Evolutionary conservation across 2,113 vertebrate species (phyloP), one percentile per base, ranked within the genome.

Genomic region (Thalassarche chlororhynchos): DNA sequence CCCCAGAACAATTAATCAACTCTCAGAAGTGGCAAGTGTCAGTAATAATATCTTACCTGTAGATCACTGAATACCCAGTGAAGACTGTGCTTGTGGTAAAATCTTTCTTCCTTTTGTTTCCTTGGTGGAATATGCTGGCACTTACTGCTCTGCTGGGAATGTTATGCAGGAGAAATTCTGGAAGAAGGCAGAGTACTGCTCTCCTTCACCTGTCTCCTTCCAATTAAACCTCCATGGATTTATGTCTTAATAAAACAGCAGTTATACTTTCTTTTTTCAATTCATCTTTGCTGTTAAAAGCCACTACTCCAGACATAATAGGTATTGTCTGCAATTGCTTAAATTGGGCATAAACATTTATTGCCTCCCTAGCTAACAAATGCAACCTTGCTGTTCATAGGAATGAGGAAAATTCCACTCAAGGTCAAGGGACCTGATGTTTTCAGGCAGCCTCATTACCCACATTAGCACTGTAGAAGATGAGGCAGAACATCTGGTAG

Each of bases 321-420:
- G 81, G 54, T 72, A 64, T 80, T 87, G 62, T 91, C 93, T 95
- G 87, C 93, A 95, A 76, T 77, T 91, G 75, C 93, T 94, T 95
- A 96, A 97, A 97, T 97, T 97, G 49, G 75, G 89, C 94, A 97
- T 95, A 97, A 97, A 94, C 96, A 80, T 97, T 93, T 95, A 95
- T 93, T 94, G 74, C 84, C 66, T 96, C 66, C 68, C 68, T 87
- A 79, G 54, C 93, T 97, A 91, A 92, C 66, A 82, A 94, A 93
- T 66, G 58, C 58, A 91, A 93, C 77, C 58, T 93, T 91, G 69
- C 23, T 79, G 51, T 54, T 89, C 84, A 26, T 13, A 91, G 32
- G 36, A 89, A 91, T 89, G 62, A 91, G 87, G 81, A 96, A 96
- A 96, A 89, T 91, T 91, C 77, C 78, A 85, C 68, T 95, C 93